Evolutionary conservation across 2,113 vertebrate genomes (phyloP).

Genomic region (Tyto alba): DNA sequence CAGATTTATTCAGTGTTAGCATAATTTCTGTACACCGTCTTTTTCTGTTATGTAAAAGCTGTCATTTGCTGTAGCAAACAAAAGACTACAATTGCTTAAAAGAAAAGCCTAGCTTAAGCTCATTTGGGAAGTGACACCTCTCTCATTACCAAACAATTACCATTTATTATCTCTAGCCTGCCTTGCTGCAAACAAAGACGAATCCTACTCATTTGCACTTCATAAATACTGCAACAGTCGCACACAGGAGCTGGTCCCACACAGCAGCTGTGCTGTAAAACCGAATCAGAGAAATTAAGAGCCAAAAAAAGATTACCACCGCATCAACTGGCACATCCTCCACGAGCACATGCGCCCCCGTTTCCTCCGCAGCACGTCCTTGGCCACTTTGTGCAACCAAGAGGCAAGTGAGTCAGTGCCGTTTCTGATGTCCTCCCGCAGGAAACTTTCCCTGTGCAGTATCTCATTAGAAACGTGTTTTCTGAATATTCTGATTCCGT

Average conservation of each 20-base stretch:
- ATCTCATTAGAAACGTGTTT: neutral
- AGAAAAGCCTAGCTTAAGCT: neutral
- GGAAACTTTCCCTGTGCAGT: neutral
- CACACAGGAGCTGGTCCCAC: slow-evolving; percentile 35
- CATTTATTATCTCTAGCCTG: neutral
- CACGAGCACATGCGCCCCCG: neutral
- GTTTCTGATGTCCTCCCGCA: neutral
- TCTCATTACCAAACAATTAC: neutral
- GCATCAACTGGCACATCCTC: slow-evolving; percentile 30
- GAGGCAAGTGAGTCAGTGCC: neutral
- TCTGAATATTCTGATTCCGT: neutral
- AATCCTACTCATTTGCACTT: neutral
- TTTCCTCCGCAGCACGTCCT: neutral
- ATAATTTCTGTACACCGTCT: neutral
- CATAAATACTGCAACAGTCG: slow-evolving; percentile 20
- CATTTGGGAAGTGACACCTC: neutral
- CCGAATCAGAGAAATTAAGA: slow-evolving; percentile 37
- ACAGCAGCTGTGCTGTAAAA: slow-evolving; percentile 68
- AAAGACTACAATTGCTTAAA: neutral
- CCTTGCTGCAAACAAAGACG: neutral
- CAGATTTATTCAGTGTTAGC: neutral
- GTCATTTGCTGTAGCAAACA: neutral
- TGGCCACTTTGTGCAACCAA: neutral
- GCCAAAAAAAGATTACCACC: slow-evolving; percentile 11
- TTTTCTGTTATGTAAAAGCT: neutral